These are phyloP conservation scores for Chalcosyrphus nemorum DNA, from an alignment of 2,888 invertebrate genomes.

Conservation along the genomic window DNA sequence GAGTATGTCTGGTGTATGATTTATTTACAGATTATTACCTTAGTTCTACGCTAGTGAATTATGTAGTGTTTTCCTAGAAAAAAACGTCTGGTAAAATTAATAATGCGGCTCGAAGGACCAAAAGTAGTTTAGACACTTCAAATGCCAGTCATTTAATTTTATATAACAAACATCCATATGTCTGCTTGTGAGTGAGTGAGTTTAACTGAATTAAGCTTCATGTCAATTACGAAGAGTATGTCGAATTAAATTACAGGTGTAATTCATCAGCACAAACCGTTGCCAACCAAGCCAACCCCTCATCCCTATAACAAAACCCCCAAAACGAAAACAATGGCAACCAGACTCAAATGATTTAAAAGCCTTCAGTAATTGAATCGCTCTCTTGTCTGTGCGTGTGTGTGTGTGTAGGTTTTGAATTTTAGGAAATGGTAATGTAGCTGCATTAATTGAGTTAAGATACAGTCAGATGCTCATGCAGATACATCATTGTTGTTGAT, in stretches of 20 bases:
- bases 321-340: conserved; percentile 44
- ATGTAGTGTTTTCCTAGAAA: conserved; percentile 48
- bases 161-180: no score
- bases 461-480: conserved; percentile 64
- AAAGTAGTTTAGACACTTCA: background rate
- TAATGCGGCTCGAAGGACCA: conserved; percentile 60
- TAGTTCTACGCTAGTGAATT: conserved; percentile 52
- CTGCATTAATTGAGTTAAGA: conserved; percentile 70
- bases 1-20: conserved; percentile 11
- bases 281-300: background rate
- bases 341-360: conserved; percentile 72
- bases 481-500: conserved; percentile 52
- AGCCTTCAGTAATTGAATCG: conserved; percentile 69
- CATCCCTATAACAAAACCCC: conserved; percentile 20
- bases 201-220: conserved; percentile 69
- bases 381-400: background rate
- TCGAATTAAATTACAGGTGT: conserved; percentile 71
- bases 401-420: conserved; percentile 1
- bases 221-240: conserved; percentile 67
- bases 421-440: conserved; percentile 54
- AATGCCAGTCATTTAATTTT: no score
- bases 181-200: conserved; percentile 27
- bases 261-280: conserved; percentile 63
- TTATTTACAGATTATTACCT: conserved; percentile 34
- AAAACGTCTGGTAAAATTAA: conserved; percentile 31